Conservation (phyloP, 2,888 invertebrate genomes). For the Octonoba sinensis region DNA sequence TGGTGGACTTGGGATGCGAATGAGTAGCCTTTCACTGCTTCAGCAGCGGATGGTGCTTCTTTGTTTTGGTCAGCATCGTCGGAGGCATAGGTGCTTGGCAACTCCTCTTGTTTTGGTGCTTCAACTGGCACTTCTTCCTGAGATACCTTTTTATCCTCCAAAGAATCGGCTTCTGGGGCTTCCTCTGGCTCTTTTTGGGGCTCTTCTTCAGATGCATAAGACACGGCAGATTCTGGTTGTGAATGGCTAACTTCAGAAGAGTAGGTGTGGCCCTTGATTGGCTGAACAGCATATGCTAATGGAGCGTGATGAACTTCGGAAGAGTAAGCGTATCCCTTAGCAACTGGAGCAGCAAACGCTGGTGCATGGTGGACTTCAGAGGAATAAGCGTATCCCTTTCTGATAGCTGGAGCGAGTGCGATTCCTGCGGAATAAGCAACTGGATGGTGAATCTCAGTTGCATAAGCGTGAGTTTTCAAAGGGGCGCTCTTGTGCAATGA, state of each 20-base stretch:
- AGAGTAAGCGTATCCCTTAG: conserved; percentile 18
- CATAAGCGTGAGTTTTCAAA: conserved; percentile 39
- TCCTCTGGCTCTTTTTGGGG: conserved; percentile 18
- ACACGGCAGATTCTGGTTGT: conserved; percentile 24
- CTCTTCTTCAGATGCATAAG: conserved; percentile 33
- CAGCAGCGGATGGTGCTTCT: conserved; percentile 5
- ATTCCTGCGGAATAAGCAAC: conserved; percentile 29
- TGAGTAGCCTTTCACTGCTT: conserved; percentile 19
- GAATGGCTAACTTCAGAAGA: conserved; percentile 48
- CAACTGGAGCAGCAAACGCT: conserved; percentile 15
- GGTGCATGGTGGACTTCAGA: conserved; percentile 30
- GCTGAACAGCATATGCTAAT: conserved; percentile 20
- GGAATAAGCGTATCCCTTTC: conserved; percentile 32
- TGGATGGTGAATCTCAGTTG: conserved; percentile 24
- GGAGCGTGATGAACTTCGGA: conserved; percentile 8
- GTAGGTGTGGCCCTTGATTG: conserved; percentile 44
- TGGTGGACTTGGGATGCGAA: conserved; percentile 38
- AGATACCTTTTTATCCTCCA: not conserved
- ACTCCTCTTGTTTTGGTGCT: not conserved
- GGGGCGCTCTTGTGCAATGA: not conserved
- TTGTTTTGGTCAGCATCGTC: not conserved
- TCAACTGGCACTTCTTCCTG: conserved; percentile 9
- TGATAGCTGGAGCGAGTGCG: conserved; percentile 14
- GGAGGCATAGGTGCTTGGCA: conserved; percentile 16
- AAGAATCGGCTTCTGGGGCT: conserved; percentile 4